phyloP scores from a whole-genome alignment of 1,140 invertebrate species.

The Formica selysi region DNA sequence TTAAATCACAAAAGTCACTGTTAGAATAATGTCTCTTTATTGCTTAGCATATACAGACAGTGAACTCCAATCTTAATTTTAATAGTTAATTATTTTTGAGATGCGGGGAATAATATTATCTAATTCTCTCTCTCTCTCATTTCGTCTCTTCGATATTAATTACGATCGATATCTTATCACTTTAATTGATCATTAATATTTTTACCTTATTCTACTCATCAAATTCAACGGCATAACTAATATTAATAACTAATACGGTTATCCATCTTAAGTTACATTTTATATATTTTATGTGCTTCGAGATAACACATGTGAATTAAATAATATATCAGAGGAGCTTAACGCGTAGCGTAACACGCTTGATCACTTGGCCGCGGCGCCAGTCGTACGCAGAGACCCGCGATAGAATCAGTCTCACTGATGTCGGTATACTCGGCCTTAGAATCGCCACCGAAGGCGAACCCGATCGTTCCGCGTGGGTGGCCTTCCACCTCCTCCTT shows the following conservation, averaged over 20 bases:
- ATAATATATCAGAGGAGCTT: not conserved
- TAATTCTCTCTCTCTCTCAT: not conserved
- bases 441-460: slow-evolving; percentile 68
- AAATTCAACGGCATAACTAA: not conserved
- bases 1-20: slow-evolving; percentile 1
- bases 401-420: slow-evolving; percentile 51
- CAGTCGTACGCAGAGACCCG: slow-evolving; percentile 23
- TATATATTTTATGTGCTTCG: not conserved
- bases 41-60: not conserved
- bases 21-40: slow-evolving; percentile 25
- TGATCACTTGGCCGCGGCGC: slow-evolving; percentile 42
- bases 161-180: not conserved
- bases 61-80: slow-evolving; percentile 15
- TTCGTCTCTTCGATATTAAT: slow-evolving; percentile 8
- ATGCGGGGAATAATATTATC: not conserved
- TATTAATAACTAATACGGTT: not conserved
- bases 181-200: not conserved
- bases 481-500: slow-evolving; percentile 74
- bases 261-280: not conserved
- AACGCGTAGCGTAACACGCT: slow-evolving; percentile 42
- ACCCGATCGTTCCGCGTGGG: slow-evolving; percentile 80
- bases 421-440: slow-evolving; percentile 52
- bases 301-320: slow-evolving; percentile 13
- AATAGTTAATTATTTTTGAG: slow-evolving; percentile 17
- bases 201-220: not conserved